Conservation (phyloP, 2,797 vertebrate genomes). For the Neosalanx taihuensis region DNA sequence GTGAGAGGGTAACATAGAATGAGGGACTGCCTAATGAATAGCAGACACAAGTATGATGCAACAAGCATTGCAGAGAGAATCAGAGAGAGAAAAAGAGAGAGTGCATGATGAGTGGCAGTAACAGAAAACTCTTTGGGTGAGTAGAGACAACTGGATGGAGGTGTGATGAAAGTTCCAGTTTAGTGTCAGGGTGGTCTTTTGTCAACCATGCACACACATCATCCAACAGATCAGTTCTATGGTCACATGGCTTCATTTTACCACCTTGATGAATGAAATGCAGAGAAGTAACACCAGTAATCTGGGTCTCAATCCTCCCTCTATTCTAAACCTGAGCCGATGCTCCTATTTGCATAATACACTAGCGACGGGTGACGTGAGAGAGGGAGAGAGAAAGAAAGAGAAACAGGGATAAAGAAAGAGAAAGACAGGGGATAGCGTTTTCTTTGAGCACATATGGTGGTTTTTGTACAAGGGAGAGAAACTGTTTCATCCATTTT, state of each 20-base stretch:
- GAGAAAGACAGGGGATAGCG: neutral
- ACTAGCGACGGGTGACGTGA: too few species aligned
- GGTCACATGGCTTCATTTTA: neutral
- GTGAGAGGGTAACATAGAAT: neutral
- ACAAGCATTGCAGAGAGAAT: neutral
- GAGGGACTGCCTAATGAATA: neutral
- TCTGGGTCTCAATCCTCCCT: constrained; percentile 22
- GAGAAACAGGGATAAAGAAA: too few species aligned
- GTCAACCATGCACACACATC: neutral
- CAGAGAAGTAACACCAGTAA: neutral
- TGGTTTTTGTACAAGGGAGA: neutral
- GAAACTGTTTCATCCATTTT: neutral
- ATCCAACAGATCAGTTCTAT: neutral
- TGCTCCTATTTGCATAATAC: constrained; percentile 26
- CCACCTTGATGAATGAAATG: neutral
- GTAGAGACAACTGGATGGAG: neutral
- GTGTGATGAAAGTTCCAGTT: neutral
- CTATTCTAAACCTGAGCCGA: neutral
- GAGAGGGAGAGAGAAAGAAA: neutral
- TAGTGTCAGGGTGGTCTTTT: neutral
- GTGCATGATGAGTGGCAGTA: neutral
- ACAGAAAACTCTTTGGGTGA: neutral
- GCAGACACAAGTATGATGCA: too few species aligned
- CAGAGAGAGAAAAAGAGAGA: neutral
- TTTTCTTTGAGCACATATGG: too few species aligned